Conservation (phyloP, 1,140 invertebrate genomes). For the Diorhabda carinulata region DNA sequence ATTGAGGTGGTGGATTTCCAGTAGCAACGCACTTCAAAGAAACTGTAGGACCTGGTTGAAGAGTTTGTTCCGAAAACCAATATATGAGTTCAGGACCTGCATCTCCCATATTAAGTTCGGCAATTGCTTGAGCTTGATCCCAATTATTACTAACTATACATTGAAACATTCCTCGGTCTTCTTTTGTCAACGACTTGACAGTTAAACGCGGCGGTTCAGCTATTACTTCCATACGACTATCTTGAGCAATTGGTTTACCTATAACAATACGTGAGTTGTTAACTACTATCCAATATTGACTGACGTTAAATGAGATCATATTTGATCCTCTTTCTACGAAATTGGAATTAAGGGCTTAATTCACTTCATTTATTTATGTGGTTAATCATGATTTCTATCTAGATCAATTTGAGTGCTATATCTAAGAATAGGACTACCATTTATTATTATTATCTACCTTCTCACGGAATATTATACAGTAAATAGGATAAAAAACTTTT, state of each 20-base stretch:
- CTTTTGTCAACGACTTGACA: conserved; percentile 66
- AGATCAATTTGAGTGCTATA: too few species aligned
- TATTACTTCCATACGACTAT: conserved; percentile 56
- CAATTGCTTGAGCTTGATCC: conserved; percentile 78
- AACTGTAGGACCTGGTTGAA: conserved; percentile 81
- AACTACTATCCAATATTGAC: too few species aligned
- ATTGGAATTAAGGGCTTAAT: too few species aligned
- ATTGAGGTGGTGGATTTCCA: conserved; percentile 86
- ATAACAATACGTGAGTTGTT: background rate
- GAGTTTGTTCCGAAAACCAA: conserved; percentile 85
- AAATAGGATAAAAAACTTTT: too few species aligned
- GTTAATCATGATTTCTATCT: too few species aligned
- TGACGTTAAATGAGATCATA: too few species aligned
- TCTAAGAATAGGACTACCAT: too few species aligned
- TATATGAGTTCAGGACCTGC: conserved; percentile 79
- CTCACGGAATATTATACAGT: too few species aligned
- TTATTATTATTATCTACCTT: too few species aligned
- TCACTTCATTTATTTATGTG: too few species aligned
- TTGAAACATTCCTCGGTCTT: conserved; percentile 85
- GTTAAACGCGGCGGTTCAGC: conserved; percentile 55
- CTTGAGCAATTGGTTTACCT: conserved; percentile 60
- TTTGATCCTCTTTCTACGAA: too few species aligned
- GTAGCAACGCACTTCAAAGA: conserved; percentile 87
- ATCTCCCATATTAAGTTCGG: conserved; percentile 79
- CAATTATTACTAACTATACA: conserved; percentile 83